Evolutionary conservation across 2,113 vertebrate genomes (phyloP), one percentile per base, ranked within the genome.

Genomic region (Xenus cinereus): DNA sequence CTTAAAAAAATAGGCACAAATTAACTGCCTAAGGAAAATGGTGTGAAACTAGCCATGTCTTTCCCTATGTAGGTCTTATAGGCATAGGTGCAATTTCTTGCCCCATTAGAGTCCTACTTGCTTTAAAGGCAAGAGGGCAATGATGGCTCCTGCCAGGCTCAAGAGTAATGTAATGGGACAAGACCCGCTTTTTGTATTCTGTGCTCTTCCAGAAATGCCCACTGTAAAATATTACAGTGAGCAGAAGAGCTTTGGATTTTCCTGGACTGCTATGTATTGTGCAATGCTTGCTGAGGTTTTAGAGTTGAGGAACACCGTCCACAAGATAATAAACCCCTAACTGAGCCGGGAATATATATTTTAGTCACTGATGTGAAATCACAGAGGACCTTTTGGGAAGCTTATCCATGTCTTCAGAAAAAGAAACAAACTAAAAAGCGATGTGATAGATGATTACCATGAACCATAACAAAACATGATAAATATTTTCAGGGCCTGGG

Each of bases 81-180:
- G 18, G 32, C 17, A 39, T 2, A 39, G 8, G 2, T 32, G 3
- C 4, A 11, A 3, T 77, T 66, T 43, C 37, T 78, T 78, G 13
- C 3, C 26, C 18, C 19, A 0, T 63, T 7, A 21, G 14, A 51
- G 16, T 21, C 3, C 20, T 67, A 17, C 5, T 71, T 77, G 7
- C 13, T 84, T 74, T 71, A 54, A 37, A 41, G 30, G 8, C 26
- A 82, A 45, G 64, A 50, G 32, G 19, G 23, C 24, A 84, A 9
- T 0, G 1, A 17, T 4, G 21, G 10, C n/a, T 75, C 3, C 45
- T 56, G 13, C 17, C 0, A 1, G 17, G 13, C 14, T 72, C 14
- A 10, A 6, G n/a, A 30, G 15, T 15, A 45, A 15, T 1, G 11
- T 32, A 39, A 39, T 0, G 1, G 57, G 30, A 32, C 18, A 16